Base-by-base conservation (phyloP, 2,888 invertebrate genomes). In the Prosopocoilus inquinatus region DNA sequence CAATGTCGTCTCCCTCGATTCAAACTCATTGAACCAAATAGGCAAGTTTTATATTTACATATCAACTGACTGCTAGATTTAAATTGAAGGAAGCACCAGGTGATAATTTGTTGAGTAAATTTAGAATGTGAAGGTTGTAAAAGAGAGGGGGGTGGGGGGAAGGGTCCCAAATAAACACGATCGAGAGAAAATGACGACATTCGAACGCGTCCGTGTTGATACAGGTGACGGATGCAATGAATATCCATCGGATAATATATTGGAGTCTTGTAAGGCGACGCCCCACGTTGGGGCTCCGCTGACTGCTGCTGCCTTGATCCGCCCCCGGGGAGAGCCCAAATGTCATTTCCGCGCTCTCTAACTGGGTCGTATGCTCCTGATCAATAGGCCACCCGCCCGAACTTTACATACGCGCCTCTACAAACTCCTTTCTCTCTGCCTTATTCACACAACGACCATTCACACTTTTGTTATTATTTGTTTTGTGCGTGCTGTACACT, bases 161-260 rank as follows among this genome's bases (percentile, higher is more conserved):
- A 7, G 20, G 20, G 20, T 28, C 16, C 15, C 45, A 38, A 36
- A 20, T 51, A 46, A 36, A 44, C 28, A 32, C 13, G 38, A 28
- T 28, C 20, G 20, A 28, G 20, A 28, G 20, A 28, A 28, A 28
- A 28, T 28, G 20, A 28, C 20, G 7, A 28, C 20, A 28, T 28
- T 28, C 20, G 20, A 28, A 28, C 7, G 20, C 20, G 16, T 16
- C 16, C 16, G 3, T 51, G 45, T 45, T 51, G 13, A 28, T 45
- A 38, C 12, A 53, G 34, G 53, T 38, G 35, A 13, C 53, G 36
- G 35, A 35, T 47, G 61, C 64, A 65, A 69, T 70, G 69, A 70
- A 70, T 71, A 69, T 67, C 67, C 70, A 71, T 67, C 59, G 58
- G 62, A 51, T 63, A 64, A 67, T 64, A 67, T 67, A 69, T 70